Evolutionary conservation across 2,113 vertebrate species (phyloP).

Genomic region (Mormyrus iriodes): DNA sequence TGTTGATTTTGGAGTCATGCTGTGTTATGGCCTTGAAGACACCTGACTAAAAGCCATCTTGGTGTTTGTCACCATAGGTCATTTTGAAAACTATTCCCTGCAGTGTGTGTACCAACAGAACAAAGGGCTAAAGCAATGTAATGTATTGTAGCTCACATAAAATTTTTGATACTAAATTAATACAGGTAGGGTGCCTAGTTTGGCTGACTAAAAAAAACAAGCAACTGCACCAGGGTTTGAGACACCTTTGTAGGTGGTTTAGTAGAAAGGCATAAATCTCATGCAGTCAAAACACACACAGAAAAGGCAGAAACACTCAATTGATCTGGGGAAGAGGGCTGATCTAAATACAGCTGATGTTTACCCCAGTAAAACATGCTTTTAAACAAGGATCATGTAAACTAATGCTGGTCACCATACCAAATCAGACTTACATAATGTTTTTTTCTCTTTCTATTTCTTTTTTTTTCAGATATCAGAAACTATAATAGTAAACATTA

Average conservation of each 20-base stretch:
- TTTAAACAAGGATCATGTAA: slow-evolving; percentile 49
- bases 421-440: slow-evolving; percentile 43
- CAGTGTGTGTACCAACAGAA: not conserved
- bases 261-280: slow-evolving; percentile 38
- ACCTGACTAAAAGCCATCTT: slow-evolving; percentile 24
- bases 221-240: slow-evolving; percentile 42
- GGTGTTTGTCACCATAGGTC: slow-evolving; percentile 19
- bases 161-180: not conserved
- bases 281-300: slow-evolving; percentile 42
- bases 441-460: not conserved
- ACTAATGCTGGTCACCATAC: slow-evolving; percentile 37
- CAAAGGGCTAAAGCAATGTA: not conserved
- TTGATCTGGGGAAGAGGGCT: slow-evolving; percentile 40
- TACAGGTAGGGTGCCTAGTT: not conserved
- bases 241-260: slow-evolving; percentile 48
- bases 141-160: not conserved
- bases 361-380: slow-evolving; percentile 54
- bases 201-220: slow-evolving; percentile 29
- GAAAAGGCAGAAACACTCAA: slow-evolving; percentile 26
- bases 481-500: not conserved
- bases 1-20: slow-evolving; percentile 42
- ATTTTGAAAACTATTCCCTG: slow-evolving; percentile 1
- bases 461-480: slow-evolving; percentile 28
- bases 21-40: slow-evolving; percentile 4
- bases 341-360: slow-evolving; percentile 64